Percentiles rank a stretch among this genome's conserved stretches.
Evolutionary conservation across 2,888 invertebrate genomes (phyloP).

Genomic region (Pinctada fucata): DNA sequence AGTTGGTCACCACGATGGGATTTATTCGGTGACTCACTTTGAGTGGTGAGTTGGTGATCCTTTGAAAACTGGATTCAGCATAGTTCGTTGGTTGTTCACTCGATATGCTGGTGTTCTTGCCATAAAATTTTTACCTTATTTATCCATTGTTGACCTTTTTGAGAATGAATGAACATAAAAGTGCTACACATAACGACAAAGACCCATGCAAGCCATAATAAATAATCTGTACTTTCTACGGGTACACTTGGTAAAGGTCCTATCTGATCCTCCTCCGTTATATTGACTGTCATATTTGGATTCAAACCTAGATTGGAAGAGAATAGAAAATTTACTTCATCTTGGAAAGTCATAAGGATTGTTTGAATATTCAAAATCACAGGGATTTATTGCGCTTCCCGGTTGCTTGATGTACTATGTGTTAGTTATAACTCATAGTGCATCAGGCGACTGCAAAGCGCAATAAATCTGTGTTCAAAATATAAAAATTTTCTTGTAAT

Average conservation of each 20-base stretch:
- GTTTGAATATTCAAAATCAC: no score
- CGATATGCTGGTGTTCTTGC: slow-evolving; percentile 73
- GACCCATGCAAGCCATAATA: slow-evolving; percentile 89
- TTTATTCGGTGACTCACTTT: no score
- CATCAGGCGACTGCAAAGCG: no score
- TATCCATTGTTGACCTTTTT: slow-evolving; percentile 66
- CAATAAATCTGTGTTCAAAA: no score
- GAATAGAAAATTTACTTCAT: background rate
- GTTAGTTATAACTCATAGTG: no score
- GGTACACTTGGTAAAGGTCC: slow-evolving; percentile 90
- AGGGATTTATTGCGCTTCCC: no score
- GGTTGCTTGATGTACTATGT: no score
- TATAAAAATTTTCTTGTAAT: no score
- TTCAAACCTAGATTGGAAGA: slow-evolving; percentile 59
- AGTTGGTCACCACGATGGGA: no score
- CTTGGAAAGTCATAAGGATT: no score
- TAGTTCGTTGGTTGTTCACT: slow-evolving; percentile 42
- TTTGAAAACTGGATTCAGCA: no score
- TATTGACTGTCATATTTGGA: slow-evolving; percentile 58
- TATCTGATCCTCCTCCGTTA: slow-evolving; percentile 66
- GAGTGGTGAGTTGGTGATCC: no score
- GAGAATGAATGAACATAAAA: slow-evolving; percentile 65
- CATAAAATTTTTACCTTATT: slow-evolving; percentile 63
- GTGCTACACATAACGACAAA: slow-evolving; percentile 82
- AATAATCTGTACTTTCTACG: slow-evolving; percentile 87